Conservation (phyloP, 1,140 invertebrate genomes). For the Frieseomelitta varia region DNA sequence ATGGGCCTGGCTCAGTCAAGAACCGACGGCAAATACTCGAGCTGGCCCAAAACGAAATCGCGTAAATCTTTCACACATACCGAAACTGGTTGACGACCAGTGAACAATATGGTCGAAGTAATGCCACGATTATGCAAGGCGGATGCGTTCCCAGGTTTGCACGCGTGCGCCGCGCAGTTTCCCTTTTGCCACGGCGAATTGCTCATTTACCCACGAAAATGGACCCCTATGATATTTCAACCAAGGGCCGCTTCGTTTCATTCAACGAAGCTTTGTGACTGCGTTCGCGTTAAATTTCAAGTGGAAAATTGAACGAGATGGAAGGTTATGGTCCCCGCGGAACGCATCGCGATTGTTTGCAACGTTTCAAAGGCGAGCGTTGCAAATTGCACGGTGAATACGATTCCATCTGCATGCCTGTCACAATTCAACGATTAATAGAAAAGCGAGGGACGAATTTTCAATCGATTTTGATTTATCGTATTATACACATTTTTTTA, state of each 20-base stretch:
- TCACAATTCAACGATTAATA: too few species aligned
- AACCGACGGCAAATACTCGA: not conserved
- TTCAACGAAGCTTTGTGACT: not conserved
- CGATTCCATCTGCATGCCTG: too few species aligned
- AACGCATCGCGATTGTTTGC: not conserved
- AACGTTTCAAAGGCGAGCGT: not conserved
- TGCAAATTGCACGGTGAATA: not conserved
- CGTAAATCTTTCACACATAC: conserved; percentile 39
- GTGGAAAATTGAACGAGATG: not conserved
- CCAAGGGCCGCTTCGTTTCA: too few species aligned
- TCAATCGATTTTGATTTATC: too few species aligned
- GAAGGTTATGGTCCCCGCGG: not conserved
- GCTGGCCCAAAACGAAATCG: not conserved
- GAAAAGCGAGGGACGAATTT: too few species aligned
- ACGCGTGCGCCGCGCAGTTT: not conserved
- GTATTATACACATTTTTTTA: too few species aligned
- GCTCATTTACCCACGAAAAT: conserved; percentile 18
- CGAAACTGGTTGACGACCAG: conserved; percentile 41
- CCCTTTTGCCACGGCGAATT: not conserved
- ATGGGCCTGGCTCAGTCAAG: not conserved
- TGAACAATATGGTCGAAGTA: conserved; percentile 45
- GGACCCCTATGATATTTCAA: not conserved
- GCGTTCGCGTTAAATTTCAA: not conserved
- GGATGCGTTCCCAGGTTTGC: conserved; percentile 15
- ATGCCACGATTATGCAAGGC: conserved; percentile 45